Percentiles rank a stretch among this genome's conserved stretches.
Evolutionary conservation across 1,140 invertebrate genomes (phyloP).

Genomic region (Zaprionus inermis): DNA sequence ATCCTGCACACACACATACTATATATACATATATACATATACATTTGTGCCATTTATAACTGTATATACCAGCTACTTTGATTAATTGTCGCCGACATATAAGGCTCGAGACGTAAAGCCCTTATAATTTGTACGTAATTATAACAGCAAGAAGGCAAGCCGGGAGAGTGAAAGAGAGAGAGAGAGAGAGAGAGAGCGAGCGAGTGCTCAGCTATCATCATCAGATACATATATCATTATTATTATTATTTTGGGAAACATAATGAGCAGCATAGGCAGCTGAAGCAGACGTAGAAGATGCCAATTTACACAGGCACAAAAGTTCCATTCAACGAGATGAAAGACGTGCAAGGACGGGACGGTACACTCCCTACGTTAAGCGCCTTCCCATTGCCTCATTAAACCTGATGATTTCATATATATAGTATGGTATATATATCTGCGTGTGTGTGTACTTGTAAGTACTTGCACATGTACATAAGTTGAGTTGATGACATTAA

Average conservation of each 20-base stretch:
- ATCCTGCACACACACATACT: conserved; percentile 1
- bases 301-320: conserved; percentile 39
- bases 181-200: not conserved
- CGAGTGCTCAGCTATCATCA: conserved; percentile 1
- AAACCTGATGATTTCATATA: conserved; percentile 33
- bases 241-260: conserved; percentile 7
- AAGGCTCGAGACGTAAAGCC: conserved; percentile 6
- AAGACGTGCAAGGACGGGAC: not conserved
- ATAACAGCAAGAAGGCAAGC: conserved; percentile 19
- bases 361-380: conserved; percentile 19
- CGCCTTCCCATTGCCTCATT: conserved; percentile 38
- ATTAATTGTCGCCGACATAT: conserved; percentile 8
- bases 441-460: conserved; percentile 19
- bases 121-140: conserved; percentile 29
- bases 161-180: not conserved
- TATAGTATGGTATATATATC: not conserved
- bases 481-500: conserved; percentile 40
- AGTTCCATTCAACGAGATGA: conserved; percentile 38
- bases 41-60: no score
- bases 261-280: conserved; percentile 30
- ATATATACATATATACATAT: not conserved
- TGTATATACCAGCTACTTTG: conserved; percentile 11
- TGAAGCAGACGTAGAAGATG: conserved; percentile 11
- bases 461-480: conserved; percentile 35
- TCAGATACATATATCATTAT: conserved; percentile 13